phyloP scores from a whole-genome alignment of 2,888 invertebrate genomes.

The Conchocele bisecta region DNA sequence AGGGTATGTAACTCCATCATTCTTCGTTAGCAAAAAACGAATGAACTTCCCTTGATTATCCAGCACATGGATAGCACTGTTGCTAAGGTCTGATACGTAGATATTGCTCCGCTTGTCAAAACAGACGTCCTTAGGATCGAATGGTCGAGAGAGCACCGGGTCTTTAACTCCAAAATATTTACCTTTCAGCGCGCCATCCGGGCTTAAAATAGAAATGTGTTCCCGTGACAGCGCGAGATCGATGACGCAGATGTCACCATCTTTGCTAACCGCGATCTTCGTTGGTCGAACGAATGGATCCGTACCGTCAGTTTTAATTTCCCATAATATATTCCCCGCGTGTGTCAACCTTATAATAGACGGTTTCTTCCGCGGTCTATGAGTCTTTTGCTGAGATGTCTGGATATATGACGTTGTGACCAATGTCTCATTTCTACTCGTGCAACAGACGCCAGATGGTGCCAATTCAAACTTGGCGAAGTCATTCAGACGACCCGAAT shows the following conservation, averaged over 20 bases:
- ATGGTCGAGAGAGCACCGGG: conserved; percentile 27
- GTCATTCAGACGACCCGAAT: conserved; percentile 27
- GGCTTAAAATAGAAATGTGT: conserved; percentile 43
- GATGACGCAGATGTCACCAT: conserved; percentile 49
- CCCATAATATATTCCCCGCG: conserved; percentile 39
- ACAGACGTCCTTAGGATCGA: conserved; percentile 49
- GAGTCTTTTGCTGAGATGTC: conserved; percentile 54
- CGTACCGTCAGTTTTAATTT: conserved; percentile 46
- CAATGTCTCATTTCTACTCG: conserved; percentile 47
- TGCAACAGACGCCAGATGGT: conserved; percentile 39
- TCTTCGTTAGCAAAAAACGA: conserved; percentile 45
- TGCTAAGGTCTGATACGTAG: conserved; percentile 49
- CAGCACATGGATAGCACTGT: conserved; percentile 50
- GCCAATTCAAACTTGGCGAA: conserved; percentile 41
- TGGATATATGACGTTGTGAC: conserved; percentile 40
- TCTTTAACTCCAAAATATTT: conserved; percentile 47
- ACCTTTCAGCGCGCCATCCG: conserved; percentile 46
- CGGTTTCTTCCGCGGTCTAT: conserved; percentile 32
- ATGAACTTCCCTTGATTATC: conserved; percentile 44
- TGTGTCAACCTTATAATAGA: conserved; percentile 37
- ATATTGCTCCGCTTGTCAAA: conserved; percentile 45
- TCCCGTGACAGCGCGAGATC: conserved; percentile 39
- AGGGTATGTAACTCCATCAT: conserved; percentile 43
- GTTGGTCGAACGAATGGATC: conserved; percentile 44
- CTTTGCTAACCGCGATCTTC: conserved; percentile 36